These are phyloP conservation scores for Aphelocoma californica DNA, from an alignment of 2,797 vertebrate species.

Conservation along the genomic window DNA sequence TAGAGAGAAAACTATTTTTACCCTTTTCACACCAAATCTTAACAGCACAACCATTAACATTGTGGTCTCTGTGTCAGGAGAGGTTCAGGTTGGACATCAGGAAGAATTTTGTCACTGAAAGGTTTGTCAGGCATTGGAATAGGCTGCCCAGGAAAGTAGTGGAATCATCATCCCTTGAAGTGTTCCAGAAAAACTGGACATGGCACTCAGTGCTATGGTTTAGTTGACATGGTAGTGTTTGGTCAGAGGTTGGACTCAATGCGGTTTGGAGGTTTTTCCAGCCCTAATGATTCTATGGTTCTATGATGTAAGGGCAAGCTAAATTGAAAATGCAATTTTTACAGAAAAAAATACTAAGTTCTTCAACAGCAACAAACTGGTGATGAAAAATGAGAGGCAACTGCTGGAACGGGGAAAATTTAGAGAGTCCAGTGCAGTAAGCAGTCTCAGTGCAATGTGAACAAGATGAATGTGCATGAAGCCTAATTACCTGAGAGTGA, in stretches of 20 bases:
- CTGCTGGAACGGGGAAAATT: background rate
- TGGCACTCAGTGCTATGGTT: background rate
- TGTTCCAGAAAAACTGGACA: background rate
- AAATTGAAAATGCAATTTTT: background rate
- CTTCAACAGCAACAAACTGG: background rate
- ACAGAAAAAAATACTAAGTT: background rate
- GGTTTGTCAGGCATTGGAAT: background rate
- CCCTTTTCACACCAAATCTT: background rate
- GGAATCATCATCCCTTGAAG: background rate
- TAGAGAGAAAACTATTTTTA: background rate
- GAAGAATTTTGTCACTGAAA: background rate
- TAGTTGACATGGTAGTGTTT: background rate
- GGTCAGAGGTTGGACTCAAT: rapidly evolving
- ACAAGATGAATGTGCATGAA: constrained; percentile 56
- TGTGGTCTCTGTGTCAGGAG: background rate
- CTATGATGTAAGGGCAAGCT: background rate
- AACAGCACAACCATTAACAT: background rate
- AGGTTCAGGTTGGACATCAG: background rate
- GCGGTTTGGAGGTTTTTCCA: background rate
- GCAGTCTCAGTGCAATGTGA: background rate
- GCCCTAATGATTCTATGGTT: background rate
- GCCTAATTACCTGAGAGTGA: constrained; percentile 74
- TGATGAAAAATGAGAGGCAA: background rate
- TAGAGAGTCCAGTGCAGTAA: background rate
- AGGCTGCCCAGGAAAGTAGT: background rate